phyloP scores from a whole-genome alignment of 2,797 vertebrate species.

The Crossoptilon crossoptilon region DNA sequence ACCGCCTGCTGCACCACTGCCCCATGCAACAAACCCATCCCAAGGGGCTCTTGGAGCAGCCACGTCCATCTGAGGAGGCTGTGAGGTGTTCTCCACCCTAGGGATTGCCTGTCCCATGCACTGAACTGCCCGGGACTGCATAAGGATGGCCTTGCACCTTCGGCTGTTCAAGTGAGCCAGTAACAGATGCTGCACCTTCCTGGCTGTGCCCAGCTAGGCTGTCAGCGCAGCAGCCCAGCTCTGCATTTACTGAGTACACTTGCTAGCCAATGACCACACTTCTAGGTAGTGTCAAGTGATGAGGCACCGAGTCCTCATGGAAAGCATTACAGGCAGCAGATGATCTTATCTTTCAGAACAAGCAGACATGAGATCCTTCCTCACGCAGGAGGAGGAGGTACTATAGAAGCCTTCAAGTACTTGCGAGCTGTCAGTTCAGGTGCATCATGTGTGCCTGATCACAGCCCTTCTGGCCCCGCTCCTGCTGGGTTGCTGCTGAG shows the following conservation, averaged over 20 bases:
- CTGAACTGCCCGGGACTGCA: not conserved
- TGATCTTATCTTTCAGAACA: not conserved
- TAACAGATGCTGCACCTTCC: not conserved
- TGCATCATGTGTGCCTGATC: rapidly evolving
- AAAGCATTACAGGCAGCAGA: not conserved
- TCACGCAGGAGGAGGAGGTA: not conserved
- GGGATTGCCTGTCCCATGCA: rapidly evolving
- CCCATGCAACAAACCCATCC: not conserved
- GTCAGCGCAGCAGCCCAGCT: not conserved
- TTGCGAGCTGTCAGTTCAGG: not conserved
- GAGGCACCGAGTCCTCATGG: not conserved
- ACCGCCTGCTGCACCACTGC: not conserved
- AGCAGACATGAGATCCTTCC: not conserved
- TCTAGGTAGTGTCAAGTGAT: rapidly evolving
- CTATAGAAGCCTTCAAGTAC: not conserved
- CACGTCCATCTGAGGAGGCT: not conserved
- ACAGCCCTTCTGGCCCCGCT: rapidly evolving
- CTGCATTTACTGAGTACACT: not conserved
- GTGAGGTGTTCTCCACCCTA: not conserved
- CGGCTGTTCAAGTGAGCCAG: rapidly evolving
- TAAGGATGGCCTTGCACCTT: not conserved
- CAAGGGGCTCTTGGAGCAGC: not conserved
- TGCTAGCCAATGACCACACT: rapidly evolving
- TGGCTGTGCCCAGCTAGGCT: not conserved
- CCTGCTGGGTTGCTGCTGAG: rapidly evolving